These are phyloP conservation scores for Lepidotrigona ventralis DNA, from an alignment of 1,140 invertebrate species.

Conservation along the genomic window DNA sequence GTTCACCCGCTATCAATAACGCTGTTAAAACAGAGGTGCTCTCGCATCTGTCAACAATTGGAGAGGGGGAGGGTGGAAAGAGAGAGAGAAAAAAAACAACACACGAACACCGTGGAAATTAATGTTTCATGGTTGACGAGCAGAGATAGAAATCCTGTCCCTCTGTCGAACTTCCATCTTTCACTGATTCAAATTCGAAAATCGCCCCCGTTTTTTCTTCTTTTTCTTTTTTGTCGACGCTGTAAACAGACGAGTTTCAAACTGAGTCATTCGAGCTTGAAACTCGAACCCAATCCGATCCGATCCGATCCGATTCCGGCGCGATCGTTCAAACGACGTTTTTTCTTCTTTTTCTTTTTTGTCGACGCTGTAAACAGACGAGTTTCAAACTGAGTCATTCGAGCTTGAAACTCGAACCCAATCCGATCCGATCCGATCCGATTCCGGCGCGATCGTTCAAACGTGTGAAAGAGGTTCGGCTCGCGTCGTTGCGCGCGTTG, in stretches of 20 bases:
- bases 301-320: neutral
- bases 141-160: neutral
- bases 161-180: neutral
- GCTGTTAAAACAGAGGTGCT: slow-evolving; percentile 19
- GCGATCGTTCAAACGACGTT: neutral
- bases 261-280: slow-evolving; percentile 37
- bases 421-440: slow-evolving; percentile 23
- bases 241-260: neutral
- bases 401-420: slow-evolving; percentile 44
- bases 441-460: neutral
- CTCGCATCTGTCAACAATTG: slow-evolving; percentile 10
- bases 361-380: neutral
- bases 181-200: neutral
- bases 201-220: neutral
- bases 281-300: slow-evolving; percentile 38
- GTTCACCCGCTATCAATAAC: slow-evolving; percentile 20
- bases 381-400: neutral
- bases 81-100: neutral
- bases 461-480: neutral
- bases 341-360: no score
- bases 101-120: slow-evolving; percentile 31
- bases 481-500: slow-evolving; percentile 18
- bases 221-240: no score
- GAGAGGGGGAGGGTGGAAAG: neutral
- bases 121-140: slow-evolving; percentile 10